These are phyloP conservation scores for Petrosia ficiformis DNA, from an alignment of 37 sponge, comb jelly and placozoan genomes.

Conservation along the genomic window DNA sequence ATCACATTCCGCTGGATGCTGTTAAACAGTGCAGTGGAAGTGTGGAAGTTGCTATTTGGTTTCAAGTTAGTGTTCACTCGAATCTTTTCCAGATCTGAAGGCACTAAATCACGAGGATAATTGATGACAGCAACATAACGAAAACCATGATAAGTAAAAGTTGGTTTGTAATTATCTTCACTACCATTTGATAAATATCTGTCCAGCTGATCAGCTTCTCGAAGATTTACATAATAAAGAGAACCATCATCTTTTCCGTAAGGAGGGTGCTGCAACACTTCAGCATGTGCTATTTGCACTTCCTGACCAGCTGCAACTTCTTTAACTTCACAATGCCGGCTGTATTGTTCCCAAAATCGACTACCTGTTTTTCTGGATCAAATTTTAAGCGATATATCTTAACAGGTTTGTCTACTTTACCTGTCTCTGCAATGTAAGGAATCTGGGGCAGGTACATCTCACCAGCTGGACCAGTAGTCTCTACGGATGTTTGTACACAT, in stretches of 20 bases:
- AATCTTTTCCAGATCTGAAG: constrained; percentile 30
- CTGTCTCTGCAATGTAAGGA: constrained; percentile 30
- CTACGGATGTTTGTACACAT: constrained; percentile 1
- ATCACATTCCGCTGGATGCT: constrained; percentile 43
- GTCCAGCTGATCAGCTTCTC: constrained; percentile 43
- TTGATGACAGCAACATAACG: constrained; percentile 62
- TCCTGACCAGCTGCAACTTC: neutral
- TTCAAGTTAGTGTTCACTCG: constrained; percentile 20
- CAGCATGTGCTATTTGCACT: constrained; percentile 42
- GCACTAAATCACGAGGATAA: constrained; percentile 15
- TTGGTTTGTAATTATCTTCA: constrained; percentile 31
- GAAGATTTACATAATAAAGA: constrained; percentile 49
- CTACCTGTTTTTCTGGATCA: constrained; percentile 36
- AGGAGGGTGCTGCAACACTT: constrained; percentile 50
- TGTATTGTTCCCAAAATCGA: constrained; percentile 57
- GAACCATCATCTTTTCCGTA: constrained; percentile 56
- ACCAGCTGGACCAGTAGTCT: constrained; percentile 38
- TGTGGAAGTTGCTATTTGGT: constrained; percentile 31
- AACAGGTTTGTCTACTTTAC: constrained; percentile 19
- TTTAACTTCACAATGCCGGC: constrained; percentile 45
- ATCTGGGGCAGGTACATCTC: constrained; percentile 21
- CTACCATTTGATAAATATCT: constrained; percentile 13
- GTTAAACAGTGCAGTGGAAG: constrained; percentile 38
- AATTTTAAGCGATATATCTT: neutral
- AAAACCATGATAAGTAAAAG: constrained; percentile 73